phyloP scores from a whole-genome alignment of 2,888 invertebrate species.

The Latheticus oryzae region DNA sequence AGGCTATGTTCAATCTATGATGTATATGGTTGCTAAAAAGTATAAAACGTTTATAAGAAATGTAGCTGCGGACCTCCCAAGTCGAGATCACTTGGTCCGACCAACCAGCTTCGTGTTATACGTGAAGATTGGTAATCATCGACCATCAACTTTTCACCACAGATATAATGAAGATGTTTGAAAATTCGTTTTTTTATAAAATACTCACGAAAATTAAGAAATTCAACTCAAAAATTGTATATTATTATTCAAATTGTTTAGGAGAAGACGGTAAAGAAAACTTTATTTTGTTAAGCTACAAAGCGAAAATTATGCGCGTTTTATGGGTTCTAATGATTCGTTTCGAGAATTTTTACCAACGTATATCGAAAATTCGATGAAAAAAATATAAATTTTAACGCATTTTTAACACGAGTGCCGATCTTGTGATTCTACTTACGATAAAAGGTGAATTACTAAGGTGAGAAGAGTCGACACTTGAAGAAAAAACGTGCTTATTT shows the following conservation, averaged over 20 bases:
- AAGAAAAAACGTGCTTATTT: conserved; percentile 2
- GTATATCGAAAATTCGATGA: conserved; percentile 2
- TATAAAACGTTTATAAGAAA: conserved; percentile 61
- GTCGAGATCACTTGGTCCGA: conserved; percentile 51
- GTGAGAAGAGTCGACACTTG: neutral
- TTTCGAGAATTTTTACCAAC: no score
- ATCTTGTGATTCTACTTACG: neutral
- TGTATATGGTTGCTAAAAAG: conserved; percentile 52
- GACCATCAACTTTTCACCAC: conserved; percentile 38
- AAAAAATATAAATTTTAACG: neutral
- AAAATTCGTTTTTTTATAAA: conserved; percentile 1
- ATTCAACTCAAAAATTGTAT: conserved; percentile 27
- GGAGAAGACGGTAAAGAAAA: neutral
- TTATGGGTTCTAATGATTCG: conserved; percentile 1
- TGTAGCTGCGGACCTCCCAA: conserved; percentile 62
- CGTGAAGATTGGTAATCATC: conserved; percentile 44
- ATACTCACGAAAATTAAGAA: conserved; percentile 39
- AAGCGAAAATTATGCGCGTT: neutral
- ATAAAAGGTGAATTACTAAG: conserved; percentile 4
- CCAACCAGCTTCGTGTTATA: conserved; percentile 48
- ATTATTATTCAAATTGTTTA: conserved; percentile 41
- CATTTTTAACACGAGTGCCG: neutral
- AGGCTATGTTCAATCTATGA: conserved; percentile 55
- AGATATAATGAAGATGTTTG: conserved; percentile 35
- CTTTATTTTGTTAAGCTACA: neutral